phyloP scores from a whole-genome alignment of 2,113 vertebrate genomes.

The Pollachius pollachius region DNA sequence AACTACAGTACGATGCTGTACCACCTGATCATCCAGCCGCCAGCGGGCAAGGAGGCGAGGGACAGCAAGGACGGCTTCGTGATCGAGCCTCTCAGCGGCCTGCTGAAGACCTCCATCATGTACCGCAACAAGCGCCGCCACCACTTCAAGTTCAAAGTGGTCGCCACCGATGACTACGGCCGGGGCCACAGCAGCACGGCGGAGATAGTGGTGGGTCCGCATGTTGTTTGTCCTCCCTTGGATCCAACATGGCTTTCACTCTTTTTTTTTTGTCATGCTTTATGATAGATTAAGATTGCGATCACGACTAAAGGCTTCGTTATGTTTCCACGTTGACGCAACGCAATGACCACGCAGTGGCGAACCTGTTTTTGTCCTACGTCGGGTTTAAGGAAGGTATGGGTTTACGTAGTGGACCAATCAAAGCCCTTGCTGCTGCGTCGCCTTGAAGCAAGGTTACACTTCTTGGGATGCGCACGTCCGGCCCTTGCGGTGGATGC shows the following conservation, averaged over 20 bases:
- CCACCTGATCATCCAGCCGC: constrained; percentile 84
- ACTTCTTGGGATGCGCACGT: too few relatives aligned
- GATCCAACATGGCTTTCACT: neutral
- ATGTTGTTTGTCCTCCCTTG: neutral
- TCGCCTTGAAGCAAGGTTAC: too few relatives aligned
- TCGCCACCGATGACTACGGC: constrained; percentile 92
- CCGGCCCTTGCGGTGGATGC: too few relatives aligned
- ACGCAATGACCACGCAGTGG: too few relatives aligned
- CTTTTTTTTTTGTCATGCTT: too few relatives aligned
- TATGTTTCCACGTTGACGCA: too few relatives aligned
- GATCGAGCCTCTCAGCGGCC: constrained; percentile 86
- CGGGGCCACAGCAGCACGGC: constrained; percentile 89
- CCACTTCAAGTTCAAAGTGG: constrained; percentile 95
- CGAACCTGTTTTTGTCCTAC: too few relatives aligned
- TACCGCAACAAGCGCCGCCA: constrained; percentile 96
- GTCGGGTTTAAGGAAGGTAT: too few relatives aligned
- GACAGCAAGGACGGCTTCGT: constrained; percentile 91
- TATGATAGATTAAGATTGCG: too few relatives aligned
- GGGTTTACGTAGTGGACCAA: too few relatives aligned
- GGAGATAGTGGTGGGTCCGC: constrained; percentile 83
- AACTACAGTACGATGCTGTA: constrained; percentile 93
- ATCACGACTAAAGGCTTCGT: too few relatives aligned
- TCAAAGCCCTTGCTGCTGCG: too few relatives aligned
- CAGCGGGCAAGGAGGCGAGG: constrained; percentile 80
- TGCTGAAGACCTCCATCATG: constrained; percentile 95